Percentiles rank a stretch among this genome's conserved stretches.
These are phyloP conservation scores for Sclerurus mexicanus DNA, from an alignment of 2,113 vertebrate species.

Conservation along the genomic window DNA sequence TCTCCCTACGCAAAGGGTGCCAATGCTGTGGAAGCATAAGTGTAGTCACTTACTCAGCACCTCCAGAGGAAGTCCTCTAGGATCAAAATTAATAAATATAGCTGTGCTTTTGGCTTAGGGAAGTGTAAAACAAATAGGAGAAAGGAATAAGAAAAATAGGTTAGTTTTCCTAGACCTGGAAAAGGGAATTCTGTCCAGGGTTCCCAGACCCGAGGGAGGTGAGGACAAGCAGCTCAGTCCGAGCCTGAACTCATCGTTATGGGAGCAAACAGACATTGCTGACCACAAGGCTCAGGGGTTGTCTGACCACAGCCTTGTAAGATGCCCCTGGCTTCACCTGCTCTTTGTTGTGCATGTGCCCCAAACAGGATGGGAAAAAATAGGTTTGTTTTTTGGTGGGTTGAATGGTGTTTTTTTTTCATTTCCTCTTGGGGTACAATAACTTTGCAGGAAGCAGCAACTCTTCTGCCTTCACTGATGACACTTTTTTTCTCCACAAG, in stretches of 20 bases:
- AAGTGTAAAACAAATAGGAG: neutral
- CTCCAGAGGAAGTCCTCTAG: neutral
- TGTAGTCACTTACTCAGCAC: neutral
- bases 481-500: neutral
- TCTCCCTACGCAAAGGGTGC: neutral
- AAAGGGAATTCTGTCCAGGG: neutral
- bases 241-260: fast-evolving
- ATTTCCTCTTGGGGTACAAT: neutral
- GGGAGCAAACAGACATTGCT: neutral
- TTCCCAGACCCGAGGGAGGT: fast-evolving
- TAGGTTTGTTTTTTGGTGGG: neutral
- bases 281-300: fast-evolving
- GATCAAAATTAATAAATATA: neutral
- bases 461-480: neutral
- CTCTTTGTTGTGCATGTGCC: neutral
- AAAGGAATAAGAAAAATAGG: neutral
- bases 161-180: neutral
- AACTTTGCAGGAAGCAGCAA: neutral
- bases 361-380: neutral
- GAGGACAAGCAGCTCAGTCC: neutral
- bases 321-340: neutral
- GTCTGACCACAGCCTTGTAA: neutral
- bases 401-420: neutral
- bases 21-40: fast-evolving
- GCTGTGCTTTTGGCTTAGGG: neutral